phyloP scores from a whole-genome alignment of 2,113 vertebrate species.

The Ancistrus triradiatus region DNA sequence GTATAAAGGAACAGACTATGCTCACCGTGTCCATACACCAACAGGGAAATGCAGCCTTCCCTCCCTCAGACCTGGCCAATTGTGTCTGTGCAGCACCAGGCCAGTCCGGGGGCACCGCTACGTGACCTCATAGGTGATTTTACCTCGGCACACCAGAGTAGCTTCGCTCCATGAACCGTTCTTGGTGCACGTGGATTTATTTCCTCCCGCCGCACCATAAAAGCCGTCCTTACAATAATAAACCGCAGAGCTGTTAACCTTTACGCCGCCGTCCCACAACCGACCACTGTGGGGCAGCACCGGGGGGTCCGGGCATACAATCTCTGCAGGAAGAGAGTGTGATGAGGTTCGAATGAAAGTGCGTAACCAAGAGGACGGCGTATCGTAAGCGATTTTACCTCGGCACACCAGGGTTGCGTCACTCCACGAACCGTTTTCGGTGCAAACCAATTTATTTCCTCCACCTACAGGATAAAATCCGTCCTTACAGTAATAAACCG shows the following conservation, averaged over 20 bases:
- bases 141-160: slow-evolving; percentile 70
- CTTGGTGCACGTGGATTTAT: slow-evolving; percentile 61
- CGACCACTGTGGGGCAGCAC: slow-evolving; percentile 60
- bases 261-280: slow-evolving; percentile 68
- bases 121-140: too few species aligned
- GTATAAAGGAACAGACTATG: too few species aligned
- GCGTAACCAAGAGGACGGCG: not conserved
- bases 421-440: slow-evolving; percentile 68
- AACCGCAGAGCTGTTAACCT: slow-evolving; percentile 60
- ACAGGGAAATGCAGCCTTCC: too few species aligned
- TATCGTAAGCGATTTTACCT: slow-evolving; percentile 54
- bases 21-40: too few species aligned
- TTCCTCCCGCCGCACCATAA: slow-evolving; percentile 48
- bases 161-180: slow-evolving; percentile 69
- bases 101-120: too few species aligned
- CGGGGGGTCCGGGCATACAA: slow-evolving; percentile 54
- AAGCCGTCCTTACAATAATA: slow-evolving; percentile 65
- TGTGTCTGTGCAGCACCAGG: too few species aligned
- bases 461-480: slow-evolving; percentile 57
- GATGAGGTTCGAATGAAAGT: not conserved
- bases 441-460: slow-evolving; percentile 61
- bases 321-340: slow-evolving; percentile 31
- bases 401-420: slow-evolving; percentile 58
- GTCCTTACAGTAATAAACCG: slow-evolving; percentile 61
- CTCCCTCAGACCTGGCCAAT: too few species aligned